phyloP scores from a whole-genome alignment of 2,797 vertebrate genomes.

The Gymnoscopelus braueri region DNA sequence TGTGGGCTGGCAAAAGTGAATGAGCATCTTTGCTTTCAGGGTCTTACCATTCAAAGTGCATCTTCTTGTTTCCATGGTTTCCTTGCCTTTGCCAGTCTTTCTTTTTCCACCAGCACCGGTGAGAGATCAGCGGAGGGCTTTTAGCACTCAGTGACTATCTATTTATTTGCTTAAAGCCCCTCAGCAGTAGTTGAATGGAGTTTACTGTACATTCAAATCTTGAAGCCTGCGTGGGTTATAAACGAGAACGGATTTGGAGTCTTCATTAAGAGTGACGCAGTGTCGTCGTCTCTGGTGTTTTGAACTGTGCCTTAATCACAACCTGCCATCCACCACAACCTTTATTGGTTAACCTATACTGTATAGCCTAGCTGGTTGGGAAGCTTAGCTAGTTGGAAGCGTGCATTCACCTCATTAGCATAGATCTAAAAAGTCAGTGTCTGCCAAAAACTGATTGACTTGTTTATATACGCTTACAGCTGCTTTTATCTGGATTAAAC shows the following conservation, averaged over 20 bases:
- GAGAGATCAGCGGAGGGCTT: conserved; percentile 53
- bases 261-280: background rate
- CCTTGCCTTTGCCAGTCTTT: conserved; percentile 69
- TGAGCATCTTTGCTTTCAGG: conserved; percentile 77
- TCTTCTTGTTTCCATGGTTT: conserved; percentile 81
- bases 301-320: background rate
- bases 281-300: background rate
- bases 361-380: no score
- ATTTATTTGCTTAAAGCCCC: conserved; percentile 75
- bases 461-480: no score
- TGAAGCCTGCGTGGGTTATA: conserved; percentile 66
- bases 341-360: no score
- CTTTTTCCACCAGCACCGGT: conserved; percentile 66
- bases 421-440: no score
- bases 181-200: no score
- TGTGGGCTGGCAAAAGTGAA: conserved; percentile 64
- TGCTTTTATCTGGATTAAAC: no score
- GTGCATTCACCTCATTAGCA: no score
- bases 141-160: conserved; percentile 70
- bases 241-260: conserved; percentile 25
- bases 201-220: no score
- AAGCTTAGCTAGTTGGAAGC: no score
- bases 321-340: no score
- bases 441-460: no score
- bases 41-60: conserved; percentile 79